A percentile compares a stretch with the other conserved stretches of the same genome.
Conservation (phyloP, 2,888 invertebrate genomes). For the Camponotus fellah region DNA sequence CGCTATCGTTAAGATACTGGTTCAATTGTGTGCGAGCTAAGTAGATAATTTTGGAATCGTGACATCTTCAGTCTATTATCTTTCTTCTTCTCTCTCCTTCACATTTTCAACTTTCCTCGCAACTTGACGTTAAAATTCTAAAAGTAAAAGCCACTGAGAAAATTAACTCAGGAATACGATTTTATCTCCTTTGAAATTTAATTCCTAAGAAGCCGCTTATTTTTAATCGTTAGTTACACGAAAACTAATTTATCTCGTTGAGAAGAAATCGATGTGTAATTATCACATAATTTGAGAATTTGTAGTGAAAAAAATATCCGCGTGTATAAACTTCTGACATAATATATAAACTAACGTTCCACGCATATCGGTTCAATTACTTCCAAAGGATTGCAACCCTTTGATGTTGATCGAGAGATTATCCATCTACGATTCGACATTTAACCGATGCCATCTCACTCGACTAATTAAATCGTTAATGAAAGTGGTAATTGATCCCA, state of each 20-base stretch:
- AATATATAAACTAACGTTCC: neutral
- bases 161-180: neutral
- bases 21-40: conserved; percentile 14
- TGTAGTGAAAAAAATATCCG: neutral
- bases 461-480: conserved; percentile 68
- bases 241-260: neutral
- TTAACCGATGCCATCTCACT: conserved; percentile 36
- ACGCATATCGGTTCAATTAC: conserved; percentile 54
- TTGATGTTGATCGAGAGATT: neutral
- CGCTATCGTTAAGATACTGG: neutral
- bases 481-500: conserved; percentile 69
- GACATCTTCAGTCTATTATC: neutral
- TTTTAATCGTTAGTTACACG: neutral
- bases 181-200: neutral
- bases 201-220: neutral
- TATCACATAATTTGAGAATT: neutral
- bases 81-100: neutral
- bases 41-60: neutral
- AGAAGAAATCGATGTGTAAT: neutral
- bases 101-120: neutral
- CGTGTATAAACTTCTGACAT: neutral
- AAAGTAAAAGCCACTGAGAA: neutral
- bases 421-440: neutral
- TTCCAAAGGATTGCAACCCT: conserved; percentile 34
- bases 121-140: neutral